Percentiles rank a stretch among this genome's conserved stretches.
These are phyloP conservation scores for Meloidogyne chitwoodi DNA, from an alignment of 1,140 invertebrate species.

Conservation along the genomic window DNA sequence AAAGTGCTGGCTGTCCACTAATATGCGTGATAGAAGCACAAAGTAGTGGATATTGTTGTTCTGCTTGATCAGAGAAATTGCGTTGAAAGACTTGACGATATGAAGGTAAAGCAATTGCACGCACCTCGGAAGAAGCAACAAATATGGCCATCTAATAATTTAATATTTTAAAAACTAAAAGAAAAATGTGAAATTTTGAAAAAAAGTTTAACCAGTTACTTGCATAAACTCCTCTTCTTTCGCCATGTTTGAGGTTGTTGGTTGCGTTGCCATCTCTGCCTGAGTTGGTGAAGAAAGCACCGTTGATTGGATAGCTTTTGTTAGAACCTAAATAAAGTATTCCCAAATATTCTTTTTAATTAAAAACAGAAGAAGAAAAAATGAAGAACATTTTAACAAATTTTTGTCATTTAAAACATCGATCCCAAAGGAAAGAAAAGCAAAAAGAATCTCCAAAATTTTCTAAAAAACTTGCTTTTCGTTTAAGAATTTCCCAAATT, in stretches of 20 bases:
- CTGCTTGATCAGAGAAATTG: slow-evolving; percentile 29
- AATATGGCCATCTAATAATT: slow-evolving; percentile 48
- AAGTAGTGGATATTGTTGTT: neutral
- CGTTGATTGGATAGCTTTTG: slow-evolving; percentile 53
- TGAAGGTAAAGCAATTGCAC: slow-evolving; percentile 47
- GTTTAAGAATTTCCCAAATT: neutral
- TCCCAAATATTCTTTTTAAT: neutral
- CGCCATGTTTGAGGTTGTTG: slow-evolving; percentile 9
- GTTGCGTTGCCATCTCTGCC: slow-evolving; percentile 6
- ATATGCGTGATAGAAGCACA: slow-evolving; percentile 49
- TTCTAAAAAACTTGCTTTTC: neutral
- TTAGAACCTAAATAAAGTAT: slow-evolving; percentile 29
- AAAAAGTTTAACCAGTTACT: slow-evolving; percentile 18
- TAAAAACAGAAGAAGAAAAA: neutral
- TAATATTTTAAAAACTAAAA: neutral
- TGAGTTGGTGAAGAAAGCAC: slow-evolving; percentile 14
- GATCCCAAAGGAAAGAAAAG: neutral
- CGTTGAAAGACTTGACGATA: slow-evolving; percentile 49
- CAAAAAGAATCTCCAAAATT: neutral
- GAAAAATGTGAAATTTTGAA: neutral
- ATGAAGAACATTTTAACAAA: no score
- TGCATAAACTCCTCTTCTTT: slow-evolving; percentile 48
- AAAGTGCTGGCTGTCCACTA: slow-evolving; percentile 52
- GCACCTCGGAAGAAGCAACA: slow-evolving; percentile 50
- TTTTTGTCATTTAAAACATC: no score